phyloP scores from a whole-genome alignment of 2,113 vertebrate species.

The Cyphomyrus discorhynchus region DNA sequence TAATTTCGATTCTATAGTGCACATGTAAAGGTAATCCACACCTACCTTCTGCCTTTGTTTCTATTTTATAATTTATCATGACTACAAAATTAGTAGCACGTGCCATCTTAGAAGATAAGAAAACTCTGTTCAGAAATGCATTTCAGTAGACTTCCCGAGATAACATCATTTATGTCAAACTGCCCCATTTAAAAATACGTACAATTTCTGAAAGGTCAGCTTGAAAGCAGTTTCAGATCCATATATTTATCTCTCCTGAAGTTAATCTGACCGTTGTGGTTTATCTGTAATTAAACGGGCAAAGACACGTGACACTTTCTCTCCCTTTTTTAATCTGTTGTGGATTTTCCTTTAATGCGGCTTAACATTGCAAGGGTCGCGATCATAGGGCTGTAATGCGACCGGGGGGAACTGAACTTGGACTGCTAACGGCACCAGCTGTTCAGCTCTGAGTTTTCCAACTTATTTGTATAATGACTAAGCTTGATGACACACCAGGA shows the following conservation, averaged over 20 bases:
- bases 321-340: constrained; percentile 15
- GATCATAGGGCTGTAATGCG: neutral
- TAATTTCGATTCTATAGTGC: neutral
- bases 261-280: neutral
- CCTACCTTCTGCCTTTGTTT: neutral
- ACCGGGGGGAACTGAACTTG: neutral
- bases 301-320: neutral
- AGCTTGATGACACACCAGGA: constrained; percentile 9
- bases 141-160: neutral
- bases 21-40: neutral
- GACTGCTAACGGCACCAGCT: constrained; percentile 7
- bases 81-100: neutral
- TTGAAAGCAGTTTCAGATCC: neutral
- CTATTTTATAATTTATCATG: neutral
- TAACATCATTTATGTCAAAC: neutral
- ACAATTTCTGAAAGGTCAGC: neutral
- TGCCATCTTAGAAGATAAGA: neutral
- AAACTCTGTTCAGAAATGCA: neutral
- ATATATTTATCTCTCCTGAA: neutral
- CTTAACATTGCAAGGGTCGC: neutral
- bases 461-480: constrained; percentile 20
- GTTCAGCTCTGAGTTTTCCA: constrained; percentile 13
- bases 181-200: neutral
- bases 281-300: neutral
- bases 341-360: constrained; percentile 16